Evolutionary conservation across 2,797 vertebrate genomes (phyloP), one percentile per base, ranked within the genome.

Genomic region (Aselliscus stoliczkanus): DNA sequence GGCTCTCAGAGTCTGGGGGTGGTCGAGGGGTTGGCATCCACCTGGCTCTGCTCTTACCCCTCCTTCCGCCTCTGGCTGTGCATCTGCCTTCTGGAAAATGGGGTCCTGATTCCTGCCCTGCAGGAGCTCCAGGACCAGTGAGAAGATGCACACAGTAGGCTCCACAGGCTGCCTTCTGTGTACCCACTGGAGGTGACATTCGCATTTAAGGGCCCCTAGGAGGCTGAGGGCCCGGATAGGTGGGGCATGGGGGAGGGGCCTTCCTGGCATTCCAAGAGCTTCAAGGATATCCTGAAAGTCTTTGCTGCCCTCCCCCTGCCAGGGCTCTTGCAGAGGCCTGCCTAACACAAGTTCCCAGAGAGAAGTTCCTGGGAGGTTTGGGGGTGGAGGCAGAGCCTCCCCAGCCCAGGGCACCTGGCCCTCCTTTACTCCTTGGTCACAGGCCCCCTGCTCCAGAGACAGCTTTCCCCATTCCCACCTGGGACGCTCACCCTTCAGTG

Each of bases 241-340:
- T 39, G n/a, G 62, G 34, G 27, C 0, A 0, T 0, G 1, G 85
- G 42, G 73, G 37, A 13, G 18, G 52, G 52, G 44, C 23, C 11
- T 18, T 31, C 34, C 65, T 0, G 0, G 69, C 25, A 11, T 52
- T 39, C 50, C 7, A 0, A 0, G 31, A 31, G 44, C n/a, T 18
- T 56, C 37, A 60, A 60, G 82, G 94, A 65, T 50, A 7, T 18
- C 42, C 47, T 62, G 27, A 58, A 76, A 73, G 67, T 64, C 67
- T 67, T n/a, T 17, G 65, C 31, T 1, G 4, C 64, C 5, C 7
- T 17, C 11, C 3, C 11, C 27, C 37, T 14, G 79, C 23, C 15
- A 10, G 70, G 54, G 56, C 76, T 29, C 31, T 10, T 21, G 5
- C 4, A 1, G 64, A 39, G 37, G 58, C 1, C 4, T 2, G n/a